These are phyloP conservation scores for Mythimna pallens DNA, from an alignment of 2,888 invertebrate species.

Conservation along the genomic window DNA sequence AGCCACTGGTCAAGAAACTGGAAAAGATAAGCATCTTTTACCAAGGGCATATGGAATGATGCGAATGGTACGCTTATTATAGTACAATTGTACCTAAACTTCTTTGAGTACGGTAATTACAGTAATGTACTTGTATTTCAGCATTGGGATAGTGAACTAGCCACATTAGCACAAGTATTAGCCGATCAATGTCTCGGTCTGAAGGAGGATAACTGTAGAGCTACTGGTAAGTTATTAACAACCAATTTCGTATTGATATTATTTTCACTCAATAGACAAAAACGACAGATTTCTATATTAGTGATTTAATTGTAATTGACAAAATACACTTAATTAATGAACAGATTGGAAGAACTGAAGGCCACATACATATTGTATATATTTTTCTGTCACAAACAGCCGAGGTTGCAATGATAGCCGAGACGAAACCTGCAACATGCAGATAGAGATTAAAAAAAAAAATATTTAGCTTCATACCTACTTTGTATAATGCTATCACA, in stretches of 20 bases:
- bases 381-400: no score
- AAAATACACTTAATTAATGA: background rate
- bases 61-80: slow-evolving; percentile 32
- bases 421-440: no score
- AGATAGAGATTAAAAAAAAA: no score
- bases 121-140: slow-evolving; percentile 17
- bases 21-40: slow-evolving; percentile 13
- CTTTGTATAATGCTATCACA: no score
- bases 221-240: slow-evolving; percentile 43
- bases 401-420: no score
- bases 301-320: background rate
- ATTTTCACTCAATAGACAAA: background rate
- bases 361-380: background rate
- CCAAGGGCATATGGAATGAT: slow-evolving; percentile 53
- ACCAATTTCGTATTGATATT: background rate
- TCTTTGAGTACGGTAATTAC: background rate
- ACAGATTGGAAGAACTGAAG: background rate
- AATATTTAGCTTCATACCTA: no score
- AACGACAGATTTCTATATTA: background rate
- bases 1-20: slow-evolving; percentile 42
- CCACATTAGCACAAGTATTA: slow-evolving; percentile 48
- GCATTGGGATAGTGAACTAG: slow-evolving; percentile 53
- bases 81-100: no score
- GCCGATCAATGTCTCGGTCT: slow-evolving; percentile 48
- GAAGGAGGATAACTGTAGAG: slow-evolving; percentile 38